A percentile compares a stretch with the other conserved stretches of the same genome.
Conservation (phyloP, 2,888 invertebrate species). For the Dynastes tityus region DNA sequence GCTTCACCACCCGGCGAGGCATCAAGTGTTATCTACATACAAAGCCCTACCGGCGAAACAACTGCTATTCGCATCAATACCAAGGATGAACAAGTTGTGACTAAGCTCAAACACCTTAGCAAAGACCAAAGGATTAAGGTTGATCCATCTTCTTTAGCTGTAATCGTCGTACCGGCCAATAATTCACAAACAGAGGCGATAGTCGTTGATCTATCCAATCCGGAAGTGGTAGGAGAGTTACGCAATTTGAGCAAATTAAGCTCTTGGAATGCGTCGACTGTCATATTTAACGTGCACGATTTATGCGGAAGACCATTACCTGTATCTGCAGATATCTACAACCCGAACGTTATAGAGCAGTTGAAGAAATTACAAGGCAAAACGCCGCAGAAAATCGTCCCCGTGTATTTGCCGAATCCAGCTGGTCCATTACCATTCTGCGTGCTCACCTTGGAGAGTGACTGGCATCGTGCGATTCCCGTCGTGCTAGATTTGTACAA, state of each 20-base stretch:
- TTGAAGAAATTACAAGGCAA: conserved; percentile 14
- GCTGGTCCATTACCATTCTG: neutral
- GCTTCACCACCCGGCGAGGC: neutral
- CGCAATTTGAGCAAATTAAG: neutral
- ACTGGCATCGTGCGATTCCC: neutral
- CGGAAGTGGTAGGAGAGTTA: neutral
- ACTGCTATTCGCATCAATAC: conserved; percentile 29
- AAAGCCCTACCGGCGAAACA: neutral
- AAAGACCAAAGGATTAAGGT: neutral
- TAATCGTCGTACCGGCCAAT: neutral
- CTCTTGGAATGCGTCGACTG: neutral
- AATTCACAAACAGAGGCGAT: neutral
- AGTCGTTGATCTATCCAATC: conserved; percentile 4
- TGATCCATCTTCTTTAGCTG: neutral
- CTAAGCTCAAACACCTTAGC: neutral
- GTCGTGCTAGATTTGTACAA: conserved; percentile 32
- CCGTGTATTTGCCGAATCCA: conserved; percentile 6
- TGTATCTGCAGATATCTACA: neutral
- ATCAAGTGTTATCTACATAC: conserved; percentile 8
- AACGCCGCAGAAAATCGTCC: conserved; percentile 19
- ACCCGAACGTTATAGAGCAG: neutral
- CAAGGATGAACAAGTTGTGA: neutral
- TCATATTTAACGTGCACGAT: neutral
- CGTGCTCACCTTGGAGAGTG: neutral
- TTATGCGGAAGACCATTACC: neutral